Evolutionary conservation across 1,140 invertebrate genomes (phyloP), one percentile per base, ranked within the genome.

Genomic region (Euura lappo): DNA sequence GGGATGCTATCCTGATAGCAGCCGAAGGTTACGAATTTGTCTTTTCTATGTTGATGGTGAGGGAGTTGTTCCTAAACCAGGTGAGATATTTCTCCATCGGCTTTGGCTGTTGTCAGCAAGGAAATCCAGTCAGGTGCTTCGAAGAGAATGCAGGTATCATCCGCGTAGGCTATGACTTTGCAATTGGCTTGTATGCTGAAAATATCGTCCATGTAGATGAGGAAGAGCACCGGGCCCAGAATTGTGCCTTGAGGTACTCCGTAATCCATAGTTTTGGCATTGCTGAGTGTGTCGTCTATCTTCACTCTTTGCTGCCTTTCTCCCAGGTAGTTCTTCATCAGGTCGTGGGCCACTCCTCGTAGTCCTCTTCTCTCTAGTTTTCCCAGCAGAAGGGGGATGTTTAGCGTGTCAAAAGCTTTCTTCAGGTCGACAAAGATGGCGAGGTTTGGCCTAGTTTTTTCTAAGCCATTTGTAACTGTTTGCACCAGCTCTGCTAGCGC

Each of bases 231-330:
- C 6, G 74, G 74, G 42, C 74, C 76, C 7, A 79, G 46, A n/a
- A 79, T 70, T 2, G 74, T 74, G 0, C 74, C 77, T 71, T 76
- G 72, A 2, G 76, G 76, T 3, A 79, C 77, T 8, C 74, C 72
- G 7, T 7, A 60, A 10, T 42, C 45, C 2, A 79, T 47, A 2
- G 4, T 65, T 68, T 51, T 28, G 6, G 44, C 8, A 10, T 67
- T 6, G 72, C 73, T 77, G 11, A 51, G 10, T 43, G 13, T 42
- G 6, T 64, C 51, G 44, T 47, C 46, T 10, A 77, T 65, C 71
- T 65, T 75, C 5, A 78, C 74, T 64, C 10, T 46, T 75, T 85
- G 81, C 43, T 47, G 71, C 2, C 47, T 2, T 51, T 8, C 7
- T 11, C 47, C 11, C 47, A 51, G 11, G 1, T 8, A 51, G 11